A percentile compares a stretch with the other conserved stretches of the same genome.
phyloP scores from a whole-genome alignment of 2,888 invertebrate species.

The Eristalis arbustorum region DNA sequence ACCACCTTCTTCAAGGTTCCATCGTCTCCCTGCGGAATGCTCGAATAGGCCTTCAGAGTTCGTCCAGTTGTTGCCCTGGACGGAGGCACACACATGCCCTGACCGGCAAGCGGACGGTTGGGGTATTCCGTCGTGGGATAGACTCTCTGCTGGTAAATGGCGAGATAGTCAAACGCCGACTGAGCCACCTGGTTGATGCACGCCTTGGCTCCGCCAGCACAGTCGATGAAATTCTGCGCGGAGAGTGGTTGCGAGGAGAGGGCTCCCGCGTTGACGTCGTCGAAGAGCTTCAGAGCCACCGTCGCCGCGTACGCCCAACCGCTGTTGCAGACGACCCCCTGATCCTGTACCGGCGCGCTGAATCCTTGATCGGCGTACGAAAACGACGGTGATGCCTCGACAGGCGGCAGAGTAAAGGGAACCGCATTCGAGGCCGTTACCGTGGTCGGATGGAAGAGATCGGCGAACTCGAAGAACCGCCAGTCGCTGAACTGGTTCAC shows the following conservation, averaged over 20 bases:
- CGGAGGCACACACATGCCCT: conserved; percentile 73
- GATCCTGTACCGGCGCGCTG: conserved; percentile 66
- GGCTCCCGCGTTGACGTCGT: conserved; percentile 57
- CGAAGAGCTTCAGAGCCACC: conserved; percentile 72
- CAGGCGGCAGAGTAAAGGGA: conserved; percentile 36
- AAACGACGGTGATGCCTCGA: conserved; percentile 43
- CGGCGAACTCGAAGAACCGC: conserved; percentile 72
- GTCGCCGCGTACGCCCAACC: conserved; percentile 76
- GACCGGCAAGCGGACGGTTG: conserved; percentile 80
- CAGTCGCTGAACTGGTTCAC: conserved; percentile 75
- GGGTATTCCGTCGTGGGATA: conserved; percentile 90
- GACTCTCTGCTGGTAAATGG: conserved; percentile 86
- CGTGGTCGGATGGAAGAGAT: conserved; percentile 67
- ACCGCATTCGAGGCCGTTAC: conserved; percentile 39
- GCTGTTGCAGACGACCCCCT: conserved; percentile 73
- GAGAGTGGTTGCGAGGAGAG: conserved; percentile 82
- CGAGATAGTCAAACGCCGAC: conserved; percentile 90
- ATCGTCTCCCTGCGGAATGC: conserved; percentile 72
- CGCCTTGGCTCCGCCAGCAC: conserved; percentile 81
- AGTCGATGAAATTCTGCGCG: conserved; percentile 95
- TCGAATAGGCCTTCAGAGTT: conserved; percentile 71
- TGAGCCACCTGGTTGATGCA: conserved; percentile 88
- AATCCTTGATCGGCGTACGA: conserved; percentile 44
- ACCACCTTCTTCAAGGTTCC: conserved; percentile 72
- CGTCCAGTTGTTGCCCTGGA: conserved; percentile 48